These are phyloP conservation scores for Typhlichthys subterraneus DNA, from an alignment of 2,797 vertebrate genomes.

Conservation along the genomic window DNA sequence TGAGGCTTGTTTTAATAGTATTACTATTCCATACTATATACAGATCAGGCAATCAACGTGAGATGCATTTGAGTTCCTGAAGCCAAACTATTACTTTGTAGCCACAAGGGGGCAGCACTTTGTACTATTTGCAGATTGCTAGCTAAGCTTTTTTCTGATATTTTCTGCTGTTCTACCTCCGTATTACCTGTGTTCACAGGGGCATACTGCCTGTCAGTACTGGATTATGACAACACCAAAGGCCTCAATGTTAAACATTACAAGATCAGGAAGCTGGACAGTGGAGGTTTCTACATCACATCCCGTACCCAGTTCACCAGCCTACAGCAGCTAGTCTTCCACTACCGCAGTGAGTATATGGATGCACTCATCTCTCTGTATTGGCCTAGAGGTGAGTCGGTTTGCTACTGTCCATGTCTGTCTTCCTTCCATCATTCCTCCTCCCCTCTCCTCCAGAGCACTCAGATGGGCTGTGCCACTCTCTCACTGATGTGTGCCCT, in stretches of 20 bases:
- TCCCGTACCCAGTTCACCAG: slow-evolving; percentile 95
- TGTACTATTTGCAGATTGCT: no score
- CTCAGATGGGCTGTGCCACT: slow-evolving; percentile 91
- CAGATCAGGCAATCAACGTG: no score
- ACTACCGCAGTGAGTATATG: slow-evolving; percentile 91
- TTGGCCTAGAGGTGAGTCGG: not conserved
- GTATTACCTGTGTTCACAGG: slow-evolving; percentile 68
- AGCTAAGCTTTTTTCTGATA: slow-evolving; percentile 25
- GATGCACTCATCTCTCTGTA: not conserved
- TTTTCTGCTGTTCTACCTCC: not conserved
- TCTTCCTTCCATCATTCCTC: not conserved
- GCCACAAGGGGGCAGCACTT: no score
- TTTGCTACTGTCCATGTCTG: no score
- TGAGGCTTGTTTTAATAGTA: no score
- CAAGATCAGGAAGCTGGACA: slow-evolving; percentile 97
- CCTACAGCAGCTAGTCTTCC: slow-evolving; percentile 94
- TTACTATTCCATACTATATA: no score
- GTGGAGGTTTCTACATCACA: slow-evolving; percentile 95
- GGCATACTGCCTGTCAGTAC: slow-evolving; percentile 94
- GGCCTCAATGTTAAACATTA: slow-evolving; percentile 97
- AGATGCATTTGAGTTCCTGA: no score
- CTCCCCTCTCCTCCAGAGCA: slow-evolving; percentile 78
- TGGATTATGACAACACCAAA: slow-evolving; percentile 93
- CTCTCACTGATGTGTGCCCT: slow-evolving; percentile 91
- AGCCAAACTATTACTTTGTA: no score